Conservation (phyloP, 2,113 vertebrate genomes). For the Aegithalos caudatus region DNA sequence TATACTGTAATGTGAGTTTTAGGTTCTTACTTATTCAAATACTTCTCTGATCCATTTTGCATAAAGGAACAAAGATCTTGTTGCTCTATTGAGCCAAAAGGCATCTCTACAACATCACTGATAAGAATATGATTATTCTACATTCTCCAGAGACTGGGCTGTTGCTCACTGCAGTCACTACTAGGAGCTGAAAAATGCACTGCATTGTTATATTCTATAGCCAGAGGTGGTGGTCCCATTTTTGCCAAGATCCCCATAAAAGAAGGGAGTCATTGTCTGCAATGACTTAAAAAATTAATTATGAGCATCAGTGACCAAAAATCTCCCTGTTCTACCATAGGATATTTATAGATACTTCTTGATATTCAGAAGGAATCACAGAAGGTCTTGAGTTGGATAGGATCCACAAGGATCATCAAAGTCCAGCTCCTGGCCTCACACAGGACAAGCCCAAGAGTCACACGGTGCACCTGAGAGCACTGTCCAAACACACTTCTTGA, state of each 20-base stretch:
- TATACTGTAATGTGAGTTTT: neutral
- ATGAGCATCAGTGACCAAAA: neutral
- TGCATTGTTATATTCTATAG: neutral
- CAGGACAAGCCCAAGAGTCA: neutral
- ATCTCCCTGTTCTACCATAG: neutral
- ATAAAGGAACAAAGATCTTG: neutral
- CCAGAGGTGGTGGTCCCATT: neutral
- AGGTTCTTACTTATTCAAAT: neutral
- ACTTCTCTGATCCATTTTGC: neutral
- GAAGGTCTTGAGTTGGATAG: neutral
- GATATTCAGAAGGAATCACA: neutral
- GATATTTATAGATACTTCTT: neutral
- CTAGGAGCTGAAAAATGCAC: neutral
- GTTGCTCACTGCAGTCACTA: neutral
- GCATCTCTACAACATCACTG: neutral
- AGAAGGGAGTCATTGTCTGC: neutral
- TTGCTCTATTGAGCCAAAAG: neutral
- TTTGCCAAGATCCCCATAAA: neutral
- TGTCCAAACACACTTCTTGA: rapidly evolving
- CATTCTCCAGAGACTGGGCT: neutral
- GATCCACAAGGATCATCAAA: neutral
- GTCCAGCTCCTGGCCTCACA: neutral
- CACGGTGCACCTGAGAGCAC: rapidly evolving
- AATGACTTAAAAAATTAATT: neutral
- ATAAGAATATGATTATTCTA: neutral